Evolutionary conservation across 2,888 invertebrate genomes (phyloP).

Genomic region (Eilema sororculum): DNA sequence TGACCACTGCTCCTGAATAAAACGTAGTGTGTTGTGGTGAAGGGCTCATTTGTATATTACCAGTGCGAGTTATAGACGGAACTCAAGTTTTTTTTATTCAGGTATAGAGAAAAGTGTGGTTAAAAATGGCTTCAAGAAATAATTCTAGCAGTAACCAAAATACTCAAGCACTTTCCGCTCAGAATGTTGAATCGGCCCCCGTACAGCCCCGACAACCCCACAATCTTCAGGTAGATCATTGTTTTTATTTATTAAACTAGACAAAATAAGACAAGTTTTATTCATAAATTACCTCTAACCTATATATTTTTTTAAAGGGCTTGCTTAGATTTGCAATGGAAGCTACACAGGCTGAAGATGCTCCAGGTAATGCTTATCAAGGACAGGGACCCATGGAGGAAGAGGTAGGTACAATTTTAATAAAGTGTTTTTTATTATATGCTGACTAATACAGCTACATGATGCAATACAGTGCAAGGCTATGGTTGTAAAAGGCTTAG

Average conservation of each 20-base stretch:
- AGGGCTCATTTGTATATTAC: neutral
- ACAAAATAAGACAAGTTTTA: neutral
- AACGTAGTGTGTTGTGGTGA: neutral
- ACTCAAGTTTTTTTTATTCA: neutral
- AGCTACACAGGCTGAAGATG: slow-evolving; percentile 88
- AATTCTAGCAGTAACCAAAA: slow-evolving; percentile 39
- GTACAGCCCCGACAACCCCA: slow-evolving; percentile 73
- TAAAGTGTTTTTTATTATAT: neutral
- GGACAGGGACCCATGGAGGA: slow-evolving; percentile 88
- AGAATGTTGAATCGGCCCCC: slow-evolving; percentile 50
- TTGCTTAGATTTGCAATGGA: slow-evolving; percentile 91
- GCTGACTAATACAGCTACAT: neutral
- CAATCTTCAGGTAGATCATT: slow-evolving; percentile 70
- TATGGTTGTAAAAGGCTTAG: neutral
- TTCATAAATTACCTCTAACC: neutral
- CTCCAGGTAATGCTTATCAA: slow-evolving; percentile 77
- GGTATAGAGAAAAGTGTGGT: slow-evolving; percentile 6
- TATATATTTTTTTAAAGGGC: slow-evolving; percentile 74
- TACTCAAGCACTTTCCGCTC: slow-evolving; percentile 10
- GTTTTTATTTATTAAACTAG: neutral
- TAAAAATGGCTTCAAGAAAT: slow-evolving; percentile 66
- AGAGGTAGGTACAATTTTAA: slow-evolving; percentile 78
- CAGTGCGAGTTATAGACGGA: neutral
- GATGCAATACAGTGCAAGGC: neutral
- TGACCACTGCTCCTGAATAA: neutral